Evolutionary conservation across 2,888 invertebrate species (phyloP).

Genomic region (Argyresthia goedartella): DNA sequence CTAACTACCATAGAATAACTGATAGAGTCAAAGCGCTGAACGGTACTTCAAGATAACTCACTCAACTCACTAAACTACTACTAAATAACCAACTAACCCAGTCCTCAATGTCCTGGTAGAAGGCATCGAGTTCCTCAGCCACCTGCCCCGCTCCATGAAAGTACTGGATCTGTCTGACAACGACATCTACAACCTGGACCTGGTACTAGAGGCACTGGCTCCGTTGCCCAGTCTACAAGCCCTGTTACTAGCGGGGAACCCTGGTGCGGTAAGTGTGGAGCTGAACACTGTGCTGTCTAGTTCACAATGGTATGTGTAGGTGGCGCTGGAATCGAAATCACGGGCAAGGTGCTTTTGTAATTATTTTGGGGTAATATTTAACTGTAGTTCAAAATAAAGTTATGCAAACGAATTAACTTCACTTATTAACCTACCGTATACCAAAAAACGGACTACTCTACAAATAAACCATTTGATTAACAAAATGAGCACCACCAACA

Average conservation of each 20-base stretch:
- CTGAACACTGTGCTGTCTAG: conserved; percentile 8
- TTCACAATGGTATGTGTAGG: conserved; percentile 17
- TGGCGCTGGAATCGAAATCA: conserved; percentile 20
- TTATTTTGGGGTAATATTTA: too few relatives aligned
- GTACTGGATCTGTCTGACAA: conserved; percentile 69
- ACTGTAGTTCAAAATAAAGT: too few relatives aligned
- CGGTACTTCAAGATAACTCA: not conserved
- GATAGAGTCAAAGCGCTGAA: too few relatives aligned
- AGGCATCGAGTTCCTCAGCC: conserved; percentile 21
- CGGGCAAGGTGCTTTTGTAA: too few relatives aligned
- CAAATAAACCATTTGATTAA: too few relatives aligned
- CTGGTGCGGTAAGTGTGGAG: conserved; percentile 62
- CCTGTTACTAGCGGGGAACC: conserved; percentile 68
- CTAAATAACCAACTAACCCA: not conserved
- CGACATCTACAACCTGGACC: conserved; percentile 65
- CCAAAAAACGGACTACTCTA: too few relatives aligned
- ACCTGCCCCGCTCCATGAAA: conserved; percentile 29
- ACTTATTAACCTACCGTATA: too few relatives aligned
- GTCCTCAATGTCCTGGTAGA: conserved; percentile 23
- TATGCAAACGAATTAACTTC: too few relatives aligned
- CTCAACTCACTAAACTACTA: not conserved
- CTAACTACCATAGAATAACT: too few relatives aligned
- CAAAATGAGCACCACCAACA: too few relatives aligned
- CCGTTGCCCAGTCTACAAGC: conserved; percentile 43
- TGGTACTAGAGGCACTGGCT: conserved; percentile 39